Evolutionary conservation across 2,113 vertebrate genomes (phyloP), one percentile per base, ranked within the genome.

Genomic region (Collichthys lucidus): DNA sequence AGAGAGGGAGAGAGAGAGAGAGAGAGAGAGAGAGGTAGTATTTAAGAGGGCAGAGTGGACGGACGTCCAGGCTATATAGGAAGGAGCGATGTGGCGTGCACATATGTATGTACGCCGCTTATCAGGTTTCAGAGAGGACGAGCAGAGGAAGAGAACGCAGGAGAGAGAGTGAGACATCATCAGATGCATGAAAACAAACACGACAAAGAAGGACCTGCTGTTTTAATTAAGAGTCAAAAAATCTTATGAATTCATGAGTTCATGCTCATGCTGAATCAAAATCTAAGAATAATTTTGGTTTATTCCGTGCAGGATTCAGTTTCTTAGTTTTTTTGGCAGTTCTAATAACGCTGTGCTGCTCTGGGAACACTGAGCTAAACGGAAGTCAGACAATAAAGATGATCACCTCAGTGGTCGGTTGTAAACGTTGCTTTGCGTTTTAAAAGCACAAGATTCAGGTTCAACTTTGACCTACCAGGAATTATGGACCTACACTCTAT

Each of bases 91-190:
- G 56, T 77, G 87, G 80, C 86, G 60, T 79, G 80, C 82, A 88
- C 69, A 75, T 81, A 44, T 2, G 26, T 26, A 26, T 26, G 26
- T 61, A 52, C 16, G 66, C 60, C 11, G 86, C 74, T 86, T 74
- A 90, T 84, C 89, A 3, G 17, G 92, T 96, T 95, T 92, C 86
- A 92, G 59, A 72, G 65, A 82, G 92, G 19, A 77, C 47, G 49
- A 64, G 74, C 22, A 5, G 55, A 60, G 64, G 55, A 0, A 50
- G 52, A 50, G 52, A 7, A 0, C 60, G 78, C 73, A 49, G 11
- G 50, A 42, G 49, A 57, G 56, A 57, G 12, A 47, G 42, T 14
- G 35, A 24, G 42, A 16, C 35, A 8, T 9, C 35, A 8, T 40
- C 35, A 40, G 35, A 40, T 0, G 35, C 44, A 57, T 5, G 60